phyloP scores from a whole-genome alignment of 2,888 invertebrate genomes.

The Rugalucina vietnamica region DNA sequence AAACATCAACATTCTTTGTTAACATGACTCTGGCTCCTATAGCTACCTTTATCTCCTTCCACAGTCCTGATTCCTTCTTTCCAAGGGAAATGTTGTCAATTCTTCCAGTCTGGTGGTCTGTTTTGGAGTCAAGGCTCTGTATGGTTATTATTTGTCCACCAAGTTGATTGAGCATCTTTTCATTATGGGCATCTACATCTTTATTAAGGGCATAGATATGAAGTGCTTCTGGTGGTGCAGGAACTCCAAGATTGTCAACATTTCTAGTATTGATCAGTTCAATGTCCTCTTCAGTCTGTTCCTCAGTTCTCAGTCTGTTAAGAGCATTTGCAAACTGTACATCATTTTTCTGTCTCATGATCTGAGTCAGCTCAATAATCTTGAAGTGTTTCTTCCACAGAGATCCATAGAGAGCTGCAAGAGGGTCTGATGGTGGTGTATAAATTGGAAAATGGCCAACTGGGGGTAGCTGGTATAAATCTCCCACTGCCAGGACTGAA shows the following conservation, averaged over 20 bases:
- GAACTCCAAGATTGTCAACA: background rate
- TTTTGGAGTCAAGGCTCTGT: background rate
- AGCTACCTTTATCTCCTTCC: background rate
- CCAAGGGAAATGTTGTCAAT: background rate
- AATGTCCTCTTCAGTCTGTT: conserved; percentile 42
- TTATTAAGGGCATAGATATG: conserved; percentile 45
- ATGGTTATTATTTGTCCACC: background rate
- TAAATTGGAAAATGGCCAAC: conserved; percentile 23
- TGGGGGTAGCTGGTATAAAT: conserved; percentile 35
- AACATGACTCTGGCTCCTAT: background rate
- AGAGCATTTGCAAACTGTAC: conserved; percentile 36
- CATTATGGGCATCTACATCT: conserved; percentile 36
- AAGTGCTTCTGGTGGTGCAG: conserved; percentile 17
- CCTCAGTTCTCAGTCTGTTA: conserved; percentile 19
- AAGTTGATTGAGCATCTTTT: conserved; percentile 9
- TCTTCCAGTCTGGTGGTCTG: background rate
- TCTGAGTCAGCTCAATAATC: conserved; percentile 26
- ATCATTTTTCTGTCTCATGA: conserved; percentile 50
- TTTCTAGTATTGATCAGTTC: conserved; percentile 20
- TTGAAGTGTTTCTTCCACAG: conserved; percentile 24
- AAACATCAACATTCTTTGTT: background rate
- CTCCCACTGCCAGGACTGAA: conserved; percentile 37
- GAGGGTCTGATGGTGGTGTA: conserved; percentile 11
- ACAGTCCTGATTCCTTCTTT: background rate
- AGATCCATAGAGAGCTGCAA: conserved; percentile 37